Percentiles rank a stretch among this genome's conserved stretches.
phyloP scores from a whole-genome alignment of 2,797 vertebrate genomes.

The Calcarius lapponicus region DNA sequence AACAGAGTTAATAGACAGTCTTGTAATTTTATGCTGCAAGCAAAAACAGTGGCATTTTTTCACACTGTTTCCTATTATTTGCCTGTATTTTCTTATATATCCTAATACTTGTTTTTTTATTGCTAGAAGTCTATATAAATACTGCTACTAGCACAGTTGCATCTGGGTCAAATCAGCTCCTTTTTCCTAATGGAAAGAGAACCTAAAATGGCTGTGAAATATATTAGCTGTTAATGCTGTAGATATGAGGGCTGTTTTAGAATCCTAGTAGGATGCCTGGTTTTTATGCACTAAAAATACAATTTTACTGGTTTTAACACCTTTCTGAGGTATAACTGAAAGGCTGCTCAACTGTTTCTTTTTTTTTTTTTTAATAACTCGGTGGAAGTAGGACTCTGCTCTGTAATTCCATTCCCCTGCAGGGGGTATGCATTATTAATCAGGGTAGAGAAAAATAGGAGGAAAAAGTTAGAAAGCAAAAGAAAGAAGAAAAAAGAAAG shows the following conservation, averaged over 20 bases:
- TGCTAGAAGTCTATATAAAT: neutral
- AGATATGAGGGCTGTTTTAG: neutral
- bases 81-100: neutral
- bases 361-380: neutral
- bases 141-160: neutral
- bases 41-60: neutral
- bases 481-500: neutral
- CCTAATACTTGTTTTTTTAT: neutral
- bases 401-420: neutral
- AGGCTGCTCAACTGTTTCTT: neutral
- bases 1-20: neutral
- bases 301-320: neutral
- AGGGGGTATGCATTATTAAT: constrained; percentile 5
- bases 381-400: neutral
- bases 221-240: neutral
- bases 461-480: neutral
- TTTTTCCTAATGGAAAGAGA: neutral
- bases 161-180: neutral
- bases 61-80: neutral
- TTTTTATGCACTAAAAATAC: neutral
- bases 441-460: neutral
- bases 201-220: neutral
- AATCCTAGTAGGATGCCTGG: neutral
- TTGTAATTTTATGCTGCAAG: neutral
- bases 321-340: neutral